phyloP scores from a whole-genome alignment of 2,113 vertebrate genomes.

The Microcebus lehilahytsara region DNA sequence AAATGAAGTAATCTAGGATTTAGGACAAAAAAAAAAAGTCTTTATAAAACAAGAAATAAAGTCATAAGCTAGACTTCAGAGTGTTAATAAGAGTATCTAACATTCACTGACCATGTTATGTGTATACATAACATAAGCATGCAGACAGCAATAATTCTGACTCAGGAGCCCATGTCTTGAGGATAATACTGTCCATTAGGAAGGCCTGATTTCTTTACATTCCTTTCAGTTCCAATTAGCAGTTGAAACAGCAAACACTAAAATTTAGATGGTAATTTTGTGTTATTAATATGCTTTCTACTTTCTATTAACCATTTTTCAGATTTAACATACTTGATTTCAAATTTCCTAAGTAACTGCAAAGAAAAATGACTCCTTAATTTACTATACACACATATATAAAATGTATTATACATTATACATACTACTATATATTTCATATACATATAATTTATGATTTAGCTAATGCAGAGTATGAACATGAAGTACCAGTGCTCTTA shows the following conservation, averaged over 20 bases:
- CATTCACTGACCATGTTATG: neutral
- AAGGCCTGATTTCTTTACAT: neutral
- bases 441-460: neutral
- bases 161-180: neutral
- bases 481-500: neutral
- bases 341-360: neutral
- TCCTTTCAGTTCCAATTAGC: neutral
- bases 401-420: no score
- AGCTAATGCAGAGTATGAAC: neutral
- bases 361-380: neutral
- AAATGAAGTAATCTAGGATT: neutral
- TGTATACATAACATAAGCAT: no score
- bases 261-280: neutral
- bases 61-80: neutral
- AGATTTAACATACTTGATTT: neutral
- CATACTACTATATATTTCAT: neutral
- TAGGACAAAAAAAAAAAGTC: neutral
- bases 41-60: neutral
- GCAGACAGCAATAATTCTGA: neutral
- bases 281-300: neutral
- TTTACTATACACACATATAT: neutral
- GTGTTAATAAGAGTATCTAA: neutral
- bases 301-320: constrained; percentile 12
- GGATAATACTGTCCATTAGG: neutral
- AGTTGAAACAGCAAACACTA: neutral